Percentiles rank a stretch among this genome's conserved stretches.
phyloP scores from a whole-genome alignment of 2,113 vertebrate genomes.

The Tetraodon nigroviridis region DNA sequence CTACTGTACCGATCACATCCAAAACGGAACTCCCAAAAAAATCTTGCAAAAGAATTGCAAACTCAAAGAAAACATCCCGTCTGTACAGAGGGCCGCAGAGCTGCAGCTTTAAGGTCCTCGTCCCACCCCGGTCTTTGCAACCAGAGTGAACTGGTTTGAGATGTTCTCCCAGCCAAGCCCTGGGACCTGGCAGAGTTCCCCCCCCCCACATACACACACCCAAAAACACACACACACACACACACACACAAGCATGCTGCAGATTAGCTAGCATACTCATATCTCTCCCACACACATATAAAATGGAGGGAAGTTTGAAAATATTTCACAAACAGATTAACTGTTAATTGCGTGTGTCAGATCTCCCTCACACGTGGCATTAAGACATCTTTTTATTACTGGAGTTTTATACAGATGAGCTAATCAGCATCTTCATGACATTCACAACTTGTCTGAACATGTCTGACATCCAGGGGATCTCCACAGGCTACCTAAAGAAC shows the following conservation, averaged over 20 bases:
- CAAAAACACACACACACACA: constrained; percentile 10
- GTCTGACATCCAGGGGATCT: too few species aligned
- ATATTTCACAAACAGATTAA: constrained; percentile 5
- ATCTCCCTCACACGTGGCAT: too few species aligned
- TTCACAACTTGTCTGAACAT: too few species aligned
- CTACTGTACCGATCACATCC: not conserved
- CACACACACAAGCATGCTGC: not conserved
- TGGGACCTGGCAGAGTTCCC: constrained; percentile 69
- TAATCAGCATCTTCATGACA: too few species aligned
- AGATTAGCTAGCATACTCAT: not conserved
- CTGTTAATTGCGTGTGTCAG: too few species aligned
- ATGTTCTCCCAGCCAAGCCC: constrained; percentile 75
- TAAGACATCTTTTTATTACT: too few species aligned
- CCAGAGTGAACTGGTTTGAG: constrained; percentile 82
- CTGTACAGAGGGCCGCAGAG: constrained; percentile 10
- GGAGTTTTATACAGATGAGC: too few species aligned
- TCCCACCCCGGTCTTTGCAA: constrained; percentile 72
- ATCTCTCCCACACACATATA: not conserved
- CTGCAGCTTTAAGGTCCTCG: constrained; percentile 69
- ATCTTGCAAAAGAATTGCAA: not conserved
- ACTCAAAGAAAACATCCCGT: constrained; percentile 27
- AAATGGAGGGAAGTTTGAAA: not conserved
- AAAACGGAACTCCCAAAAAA: not conserved
- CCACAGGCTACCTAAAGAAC: too few species aligned
- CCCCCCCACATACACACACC: constrained; percentile 25